Evolutionary conservation across 2,113 vertebrate genomes (phyloP).

Genomic region (Saguinus midas): DNA sequence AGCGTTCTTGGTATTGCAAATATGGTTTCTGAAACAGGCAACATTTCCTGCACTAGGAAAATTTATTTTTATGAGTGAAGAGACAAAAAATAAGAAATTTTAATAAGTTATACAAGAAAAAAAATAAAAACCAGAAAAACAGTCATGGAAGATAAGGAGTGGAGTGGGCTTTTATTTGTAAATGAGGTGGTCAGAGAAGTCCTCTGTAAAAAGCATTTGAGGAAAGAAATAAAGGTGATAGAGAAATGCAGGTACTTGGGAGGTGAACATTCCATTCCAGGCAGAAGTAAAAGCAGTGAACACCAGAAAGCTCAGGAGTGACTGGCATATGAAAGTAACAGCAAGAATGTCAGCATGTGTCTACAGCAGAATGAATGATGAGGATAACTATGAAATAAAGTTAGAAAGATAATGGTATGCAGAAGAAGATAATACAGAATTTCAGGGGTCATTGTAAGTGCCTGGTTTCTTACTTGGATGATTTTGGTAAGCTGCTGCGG

Average conservation of each 20-base stretch:
- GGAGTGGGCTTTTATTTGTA: rapidly evolving
- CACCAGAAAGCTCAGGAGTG: background rate
- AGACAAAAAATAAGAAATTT: background rate
- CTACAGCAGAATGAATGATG: too few species aligned
- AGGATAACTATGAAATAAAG: background rate
- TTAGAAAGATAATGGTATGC: background rate
- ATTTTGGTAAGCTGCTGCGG: background rate
- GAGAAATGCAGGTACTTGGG: background rate
- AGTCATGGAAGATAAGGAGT: background rate
- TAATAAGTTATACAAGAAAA: background rate
- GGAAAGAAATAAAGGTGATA: background rate
- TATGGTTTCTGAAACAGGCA: background rate
- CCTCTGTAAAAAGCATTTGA: background rate
- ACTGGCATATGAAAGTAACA: background rate
- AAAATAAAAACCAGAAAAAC: background rate
- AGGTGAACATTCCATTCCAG: background rate
- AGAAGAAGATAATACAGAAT: background rate
- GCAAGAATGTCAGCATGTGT: background rate
- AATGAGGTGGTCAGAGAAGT: background rate
- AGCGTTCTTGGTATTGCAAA: background rate
- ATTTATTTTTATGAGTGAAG: background rate
- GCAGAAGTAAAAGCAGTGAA: background rate
- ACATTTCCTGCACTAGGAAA: background rate
- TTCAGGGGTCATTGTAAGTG: background rate
- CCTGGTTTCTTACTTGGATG: background rate